Conservation (phyloP, 2,797 vertebrate species). For the Pseudochaenichthys georgianus region DNA sequence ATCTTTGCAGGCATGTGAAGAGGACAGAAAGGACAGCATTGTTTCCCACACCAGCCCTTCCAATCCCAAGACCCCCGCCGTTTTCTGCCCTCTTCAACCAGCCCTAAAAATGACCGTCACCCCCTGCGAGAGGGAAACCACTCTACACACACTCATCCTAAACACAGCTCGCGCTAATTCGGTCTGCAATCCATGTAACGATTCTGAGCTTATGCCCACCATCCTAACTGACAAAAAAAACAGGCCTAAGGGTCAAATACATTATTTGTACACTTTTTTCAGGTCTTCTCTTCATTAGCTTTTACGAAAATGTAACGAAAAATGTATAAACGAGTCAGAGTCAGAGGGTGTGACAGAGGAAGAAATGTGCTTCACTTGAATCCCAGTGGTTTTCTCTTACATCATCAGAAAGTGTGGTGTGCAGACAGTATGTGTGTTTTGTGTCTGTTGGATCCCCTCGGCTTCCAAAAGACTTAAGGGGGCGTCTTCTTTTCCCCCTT, state of each 20-base stretch:
- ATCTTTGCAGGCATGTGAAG: slow-evolving; percentile 77
- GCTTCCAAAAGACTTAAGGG: slow-evolving; percentile 66
- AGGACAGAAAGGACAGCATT: slow-evolving; percentile 79
- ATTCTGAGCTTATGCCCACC: slow-evolving; percentile 13
- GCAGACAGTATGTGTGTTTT: slow-evolving; percentile 18
- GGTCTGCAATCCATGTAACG: slow-evolving; percentile 47
- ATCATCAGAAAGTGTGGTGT: slow-evolving; percentile 56
- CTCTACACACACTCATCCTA: slow-evolving; percentile 27
- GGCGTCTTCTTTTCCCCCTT: slow-evolving; percentile 66
- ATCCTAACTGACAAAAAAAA: slow-evolving; percentile 50
- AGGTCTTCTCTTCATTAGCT: background rate
- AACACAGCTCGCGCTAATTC: slow-evolving; percentile 53
- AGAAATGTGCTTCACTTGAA: slow-evolving; percentile 48
- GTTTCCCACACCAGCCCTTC: slow-evolving; percentile 66
- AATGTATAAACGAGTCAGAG: no score
- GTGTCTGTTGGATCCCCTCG: slow-evolving; percentile 46
- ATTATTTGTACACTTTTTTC: no score
- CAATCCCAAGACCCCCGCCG: slow-evolving; percentile 21
- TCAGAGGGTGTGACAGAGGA: slow-evolving; percentile 19
- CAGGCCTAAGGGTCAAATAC: slow-evolving; percentile 15
- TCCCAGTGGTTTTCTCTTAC: slow-evolving; percentile 62
- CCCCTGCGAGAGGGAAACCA: slow-evolving; percentile 28
- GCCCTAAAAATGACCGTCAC: slow-evolving; percentile 52
- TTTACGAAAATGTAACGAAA: background rate
- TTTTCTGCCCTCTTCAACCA: slow-evolving; percentile 26